Percentiles rank a stretch among this genome's conserved stretches.
Evolutionary conservation across 2,888 invertebrate species (phyloP).

Genomic region (Heliothis peltigera): DNA sequence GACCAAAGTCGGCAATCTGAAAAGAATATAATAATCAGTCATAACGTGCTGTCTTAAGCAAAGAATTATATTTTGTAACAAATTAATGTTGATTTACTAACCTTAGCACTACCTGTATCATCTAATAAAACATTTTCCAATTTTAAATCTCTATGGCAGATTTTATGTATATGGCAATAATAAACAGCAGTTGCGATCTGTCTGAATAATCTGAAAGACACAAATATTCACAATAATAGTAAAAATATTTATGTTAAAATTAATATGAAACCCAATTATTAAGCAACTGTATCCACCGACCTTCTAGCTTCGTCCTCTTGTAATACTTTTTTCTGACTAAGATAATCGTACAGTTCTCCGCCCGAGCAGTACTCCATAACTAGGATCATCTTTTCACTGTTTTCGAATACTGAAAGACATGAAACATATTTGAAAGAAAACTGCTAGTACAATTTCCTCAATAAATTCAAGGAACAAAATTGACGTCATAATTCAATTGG

Average conservation of each 20-base stretch:
- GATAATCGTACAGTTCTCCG: constrained; percentile 99
- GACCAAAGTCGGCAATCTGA: constrained; percentile 99
- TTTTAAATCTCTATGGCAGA: constrained; percentile 98
- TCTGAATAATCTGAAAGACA: constrained; percentile 94
- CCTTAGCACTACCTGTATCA: constrained; percentile 98
- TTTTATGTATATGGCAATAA: constrained; percentile 99
- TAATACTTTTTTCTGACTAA: constrained; percentile 97
- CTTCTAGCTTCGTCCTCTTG: constrained; percentile 96
- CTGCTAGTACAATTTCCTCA: constrained; percentile 15
- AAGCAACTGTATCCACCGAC: constrained; percentile 63
- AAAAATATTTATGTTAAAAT: background rate
- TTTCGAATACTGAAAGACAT: constrained; percentile 97
- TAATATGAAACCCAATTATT: background rate
- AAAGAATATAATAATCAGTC: constrained; percentile 53
- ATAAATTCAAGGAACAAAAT: constrained; percentile 8
- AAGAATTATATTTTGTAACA: background rate
- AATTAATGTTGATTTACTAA: constrained; percentile 74
- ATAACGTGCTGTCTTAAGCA: background rate
- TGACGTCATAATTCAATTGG: constrained; percentile 7
- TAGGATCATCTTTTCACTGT: constrained; percentile 99
- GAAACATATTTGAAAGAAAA: constrained; percentile 34
- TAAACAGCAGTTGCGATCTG: constrained; percentile 99
- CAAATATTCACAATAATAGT: constrained; percentile 14
- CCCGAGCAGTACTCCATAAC: constrained; percentile 99
- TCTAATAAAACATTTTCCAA: constrained; percentile 98